Base-by-base conservation (phyloP, 1,140 invertebrate genomes). In the Dinothrombium tinctorium region DNA sequence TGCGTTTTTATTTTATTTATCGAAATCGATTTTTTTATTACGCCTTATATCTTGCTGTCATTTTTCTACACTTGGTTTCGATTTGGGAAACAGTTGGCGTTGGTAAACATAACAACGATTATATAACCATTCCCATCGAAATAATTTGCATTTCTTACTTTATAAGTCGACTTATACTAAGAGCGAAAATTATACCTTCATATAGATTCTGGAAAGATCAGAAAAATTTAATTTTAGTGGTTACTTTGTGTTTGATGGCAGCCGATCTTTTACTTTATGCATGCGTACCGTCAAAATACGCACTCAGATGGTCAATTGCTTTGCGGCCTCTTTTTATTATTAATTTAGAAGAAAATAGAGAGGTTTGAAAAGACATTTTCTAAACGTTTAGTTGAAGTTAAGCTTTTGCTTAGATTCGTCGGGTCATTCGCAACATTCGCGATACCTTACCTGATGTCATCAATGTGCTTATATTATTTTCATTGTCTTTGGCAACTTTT, bases 391-490 rank as follows among this genome's bases (percentile, higher is more conserved):
- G 44, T 47, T 22, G 40, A 60, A 6, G 51, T 43, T 23, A 37
- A 25, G 43, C 45, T 47, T 41, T 39, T 33, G 22, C 47, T 50
- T 15, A 63, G 59, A 56, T 67, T 14, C 52, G 65, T 5, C 49
- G 62, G 46, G 59, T 63, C 2, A 63, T 66, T 47, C 49, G 65
- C 33, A 67, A 65, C 48, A 64, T 67, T 31, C 51, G 64, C 12
- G 51, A 61, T 32, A 65, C 63, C 4, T 48, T 67, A 31, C 61
- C 63, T 19, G 63, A 65, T 39, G 61, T 67, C 33, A 25, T 61
- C 28, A 60, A 65, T 50, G 61, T 66, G 2, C 53, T 67, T 3
- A 49, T 65, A 35, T 48, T 67, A 22, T 64, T 66, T 46, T 52
- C 62, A 36, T 50, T 63, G 14, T 60, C 57, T 43, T 52, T 67